These are phyloP conservation scores for Anser cygnoides DNA, from an alignment of 2,113 vertebrate genomes.

Conservation along the genomic window DNA sequence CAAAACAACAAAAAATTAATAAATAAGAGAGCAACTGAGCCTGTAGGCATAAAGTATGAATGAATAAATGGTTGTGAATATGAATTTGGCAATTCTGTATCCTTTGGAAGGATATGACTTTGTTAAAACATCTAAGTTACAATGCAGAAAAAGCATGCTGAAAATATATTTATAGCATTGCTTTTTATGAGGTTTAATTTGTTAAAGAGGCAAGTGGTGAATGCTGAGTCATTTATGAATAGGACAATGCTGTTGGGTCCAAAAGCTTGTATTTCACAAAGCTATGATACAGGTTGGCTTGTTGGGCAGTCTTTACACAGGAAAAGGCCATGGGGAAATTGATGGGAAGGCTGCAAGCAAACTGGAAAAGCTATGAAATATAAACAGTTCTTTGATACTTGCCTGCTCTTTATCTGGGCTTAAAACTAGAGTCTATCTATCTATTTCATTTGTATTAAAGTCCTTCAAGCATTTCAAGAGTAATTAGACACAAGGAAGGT, in stretches of 20 bases:
- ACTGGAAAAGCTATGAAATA: not conserved
- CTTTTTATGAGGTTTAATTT: not conserved
- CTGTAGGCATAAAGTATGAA: not conserved
- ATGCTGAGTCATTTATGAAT: not conserved
- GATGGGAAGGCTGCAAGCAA: not conserved
- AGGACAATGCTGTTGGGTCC: not conserved
- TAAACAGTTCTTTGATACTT: not conserved
- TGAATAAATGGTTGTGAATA: not conserved
- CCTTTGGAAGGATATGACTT: not conserved
- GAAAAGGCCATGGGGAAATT: not conserved
- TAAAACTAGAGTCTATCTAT: not conserved
- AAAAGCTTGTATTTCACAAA: not conserved
- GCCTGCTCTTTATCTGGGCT: not conserved
- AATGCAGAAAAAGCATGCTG: slow-evolving; percentile 14
- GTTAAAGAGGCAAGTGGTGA: not conserved
- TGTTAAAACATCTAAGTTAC: not conserved
- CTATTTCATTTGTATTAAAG: not conserved
- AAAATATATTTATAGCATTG: not conserved
- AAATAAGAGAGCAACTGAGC: not conserved
- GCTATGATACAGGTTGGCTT: not conserved
- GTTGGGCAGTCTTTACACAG: not conserved
- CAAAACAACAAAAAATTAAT: not conserved
- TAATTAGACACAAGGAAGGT: not conserved
- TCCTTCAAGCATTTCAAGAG: not conserved
- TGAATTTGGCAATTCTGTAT: not conserved